These are phyloP conservation scores for Harpagoxenus sublaevis DNA, from an alignment of 2,888 invertebrate species.

Conservation along the genomic window DNA sequence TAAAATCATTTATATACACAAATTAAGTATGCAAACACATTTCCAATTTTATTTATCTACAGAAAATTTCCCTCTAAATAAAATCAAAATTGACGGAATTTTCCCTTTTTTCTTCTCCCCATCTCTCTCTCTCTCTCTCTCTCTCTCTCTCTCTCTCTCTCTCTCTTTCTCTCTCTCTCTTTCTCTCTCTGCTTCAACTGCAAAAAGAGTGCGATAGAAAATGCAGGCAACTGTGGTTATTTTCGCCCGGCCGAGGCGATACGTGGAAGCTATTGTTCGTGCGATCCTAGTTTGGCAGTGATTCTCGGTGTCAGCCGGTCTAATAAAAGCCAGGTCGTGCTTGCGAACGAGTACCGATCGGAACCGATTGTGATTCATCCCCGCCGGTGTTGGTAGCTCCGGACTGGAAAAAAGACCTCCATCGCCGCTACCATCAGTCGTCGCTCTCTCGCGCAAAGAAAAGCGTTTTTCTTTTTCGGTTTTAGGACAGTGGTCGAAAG, in stretches of 20 bases:
- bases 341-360: constrained; percentile 72
- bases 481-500: neutral
- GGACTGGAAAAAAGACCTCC: constrained; percentile 58
- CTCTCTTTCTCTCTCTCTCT: neutral
- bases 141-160: neutral
- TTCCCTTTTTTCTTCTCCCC: neutral
- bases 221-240: constrained; percentile 71
- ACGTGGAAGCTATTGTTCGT: constrained; percentile 80
- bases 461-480: neutral
- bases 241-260: constrained; percentile 73
- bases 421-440: neutral
- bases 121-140: constrained; percentile 16
- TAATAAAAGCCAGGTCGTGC: constrained; percentile 79
- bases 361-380: constrained; percentile 68
- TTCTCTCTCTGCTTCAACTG: constrained; percentile 25
- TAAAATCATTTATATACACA: neutral
- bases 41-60: neutral
- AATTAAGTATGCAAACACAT: neutral
- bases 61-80: neutral
- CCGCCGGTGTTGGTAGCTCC: constrained; percentile 25
- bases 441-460: neutral
- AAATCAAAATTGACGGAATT: neutral
- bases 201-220: constrained; percentile 70
- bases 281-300: constrained; percentile 82
- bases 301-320: constrained; percentile 79